These are phyloP conservation scores for Meriones unguiculatus DNA, from an alignment of 2,113 vertebrate species.

Conservation along the genomic window DNA sequence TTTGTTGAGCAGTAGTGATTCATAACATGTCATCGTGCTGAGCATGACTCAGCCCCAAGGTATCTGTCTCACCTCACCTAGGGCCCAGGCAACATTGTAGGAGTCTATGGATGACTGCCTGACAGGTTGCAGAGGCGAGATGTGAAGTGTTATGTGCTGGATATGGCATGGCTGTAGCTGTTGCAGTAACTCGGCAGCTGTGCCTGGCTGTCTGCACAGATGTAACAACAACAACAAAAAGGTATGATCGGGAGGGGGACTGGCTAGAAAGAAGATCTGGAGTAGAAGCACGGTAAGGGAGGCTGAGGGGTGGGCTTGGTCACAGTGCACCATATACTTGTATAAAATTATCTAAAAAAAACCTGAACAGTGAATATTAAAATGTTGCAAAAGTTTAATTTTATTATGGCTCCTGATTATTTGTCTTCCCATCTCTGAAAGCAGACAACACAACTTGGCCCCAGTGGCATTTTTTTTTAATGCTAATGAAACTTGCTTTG, in stretches of 20 bases:
- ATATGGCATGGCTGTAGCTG: neutral
- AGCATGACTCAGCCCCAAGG: neutral
- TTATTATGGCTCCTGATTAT: conserved; percentile 13
- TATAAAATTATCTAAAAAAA: neutral
- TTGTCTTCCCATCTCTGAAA: neutral
- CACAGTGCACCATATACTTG: neutral
- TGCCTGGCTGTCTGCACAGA: neutral
- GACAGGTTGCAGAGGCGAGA: neutral
- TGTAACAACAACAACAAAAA: neutral
- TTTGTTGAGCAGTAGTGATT: neutral
- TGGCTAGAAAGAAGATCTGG: neutral
- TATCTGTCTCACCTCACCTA: neutral
- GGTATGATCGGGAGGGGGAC: neutral
- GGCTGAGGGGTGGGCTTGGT: neutral
- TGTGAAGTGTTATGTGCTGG: neutral
- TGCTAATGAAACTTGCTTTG: neutral
- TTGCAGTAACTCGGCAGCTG: neutral
- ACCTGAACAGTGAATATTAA: neutral
- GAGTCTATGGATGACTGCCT: neutral
- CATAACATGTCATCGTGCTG: neutral
- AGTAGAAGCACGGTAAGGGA: neutral
- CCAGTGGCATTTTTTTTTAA: neutral
- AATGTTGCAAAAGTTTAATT: neutral
- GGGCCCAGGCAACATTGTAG: neutral
- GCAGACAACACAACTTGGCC: neutral